Evolutionary conservation across 2,113 vertebrate genomes (phyloP).

Genomic region (Cyprinodon tularosa): DNA sequence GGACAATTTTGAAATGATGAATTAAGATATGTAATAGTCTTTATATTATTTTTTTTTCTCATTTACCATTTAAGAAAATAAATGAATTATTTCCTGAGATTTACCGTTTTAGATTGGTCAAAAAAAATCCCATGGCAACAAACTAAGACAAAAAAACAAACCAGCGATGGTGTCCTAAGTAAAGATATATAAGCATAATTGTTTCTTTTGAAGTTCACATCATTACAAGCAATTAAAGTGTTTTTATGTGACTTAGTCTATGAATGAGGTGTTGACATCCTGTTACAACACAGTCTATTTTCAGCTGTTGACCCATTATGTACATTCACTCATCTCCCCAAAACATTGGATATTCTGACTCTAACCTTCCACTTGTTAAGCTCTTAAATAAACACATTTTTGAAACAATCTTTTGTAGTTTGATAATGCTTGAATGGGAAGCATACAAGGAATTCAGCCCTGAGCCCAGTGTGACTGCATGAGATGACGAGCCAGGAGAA

Average conservation of each 20-base stretch:
- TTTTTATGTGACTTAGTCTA: background rate
- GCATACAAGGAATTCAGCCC: conserved; percentile 9
- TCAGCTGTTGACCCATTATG: background rate
- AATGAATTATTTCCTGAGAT: too few relatives aligned
- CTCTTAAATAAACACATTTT: conserved; percentile 5
- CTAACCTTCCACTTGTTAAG: conserved; percentile 2
- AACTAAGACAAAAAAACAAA: too few relatives aligned
- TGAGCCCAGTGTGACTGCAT: background rate
- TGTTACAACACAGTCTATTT: background rate
- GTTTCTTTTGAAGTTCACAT: too few relatives aligned
- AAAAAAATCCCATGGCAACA: too few relatives aligned
- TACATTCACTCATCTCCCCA: background rate
- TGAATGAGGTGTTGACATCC: background rate
- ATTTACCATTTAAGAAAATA: too few relatives aligned
- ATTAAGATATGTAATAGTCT: too few relatives aligned
- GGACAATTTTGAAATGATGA: too few relatives aligned
- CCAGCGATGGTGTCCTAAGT: too few relatives aligned
- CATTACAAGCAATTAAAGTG: too few relatives aligned
- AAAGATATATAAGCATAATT: too few relatives aligned
- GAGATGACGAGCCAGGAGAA: background rate
- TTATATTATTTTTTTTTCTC: too few relatives aligned
- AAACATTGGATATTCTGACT: background rate
- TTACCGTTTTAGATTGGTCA: too few relatives aligned
- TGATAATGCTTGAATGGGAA: background rate
- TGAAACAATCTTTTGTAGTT: conserved; percentile 14